phyloP scores from a whole-genome alignment of 2,797 vertebrate species.

The Pyrrhura leucotis region DNA sequence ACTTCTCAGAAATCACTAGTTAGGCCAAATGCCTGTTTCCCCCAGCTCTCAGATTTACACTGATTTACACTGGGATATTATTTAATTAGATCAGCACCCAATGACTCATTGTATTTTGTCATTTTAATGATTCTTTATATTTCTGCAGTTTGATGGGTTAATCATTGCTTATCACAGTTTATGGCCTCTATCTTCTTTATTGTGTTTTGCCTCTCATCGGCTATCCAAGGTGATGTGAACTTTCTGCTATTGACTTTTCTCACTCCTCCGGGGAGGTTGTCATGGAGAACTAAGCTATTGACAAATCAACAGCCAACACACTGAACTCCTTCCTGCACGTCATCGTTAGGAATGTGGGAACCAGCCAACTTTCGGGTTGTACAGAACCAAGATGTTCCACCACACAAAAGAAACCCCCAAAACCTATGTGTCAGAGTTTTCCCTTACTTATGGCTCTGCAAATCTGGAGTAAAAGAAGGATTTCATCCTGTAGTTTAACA shows the following conservation, averaged over 20 bases:
- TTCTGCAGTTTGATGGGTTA: slow-evolving; percentile 82
- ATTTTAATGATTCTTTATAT: slow-evolving; percentile 77
- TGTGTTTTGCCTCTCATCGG: slow-evolving; percentile 74
- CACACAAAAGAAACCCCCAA: slow-evolving; percentile 22
- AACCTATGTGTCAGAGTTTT: not conserved
- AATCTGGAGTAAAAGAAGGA: not conserved
- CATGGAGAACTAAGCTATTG: slow-evolving; percentile 79
- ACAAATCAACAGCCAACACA: slow-evolving; percentile 71
- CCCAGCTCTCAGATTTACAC: slow-evolving; percentile 15
- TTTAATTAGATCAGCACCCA: slow-evolving; percentile 63
- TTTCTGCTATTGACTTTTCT: slow-evolving; percentile 78
- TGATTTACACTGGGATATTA: slow-evolving; percentile 63
- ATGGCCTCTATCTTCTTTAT: slow-evolving; percentile 70
- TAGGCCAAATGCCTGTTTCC: slow-evolving; percentile 28
- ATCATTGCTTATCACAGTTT: slow-evolving; percentile 77
- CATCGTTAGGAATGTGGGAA: slow-evolving; percentile 68
- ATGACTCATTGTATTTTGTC: slow-evolving; percentile 67
- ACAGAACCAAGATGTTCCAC: slow-evolving; percentile 53
- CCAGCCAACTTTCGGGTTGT: slow-evolving; percentile 32
- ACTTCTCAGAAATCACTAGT: slow-evolving; percentile 43
- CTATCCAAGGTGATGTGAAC: slow-evolving; percentile 79
- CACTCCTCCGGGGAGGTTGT: slow-evolving; percentile 71
- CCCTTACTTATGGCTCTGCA: not conserved
- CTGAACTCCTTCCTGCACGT: slow-evolving; percentile 53
- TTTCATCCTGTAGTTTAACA: not conserved